phyloP scores from a whole-genome alignment of 2,888 invertebrate genomes.

The Xanthostigma xanthostigma region DNA sequence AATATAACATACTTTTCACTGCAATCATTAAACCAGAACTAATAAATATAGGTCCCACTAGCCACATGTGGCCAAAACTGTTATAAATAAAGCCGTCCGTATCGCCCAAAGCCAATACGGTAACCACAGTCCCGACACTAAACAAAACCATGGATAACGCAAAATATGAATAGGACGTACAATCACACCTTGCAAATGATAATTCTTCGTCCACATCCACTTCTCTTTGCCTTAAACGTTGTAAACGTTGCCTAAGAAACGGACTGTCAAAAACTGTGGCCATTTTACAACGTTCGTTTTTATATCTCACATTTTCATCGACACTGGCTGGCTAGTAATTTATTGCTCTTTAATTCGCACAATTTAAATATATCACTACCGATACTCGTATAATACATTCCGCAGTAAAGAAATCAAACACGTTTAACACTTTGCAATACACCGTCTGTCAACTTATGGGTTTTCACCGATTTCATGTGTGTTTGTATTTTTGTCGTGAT shows the following conservation, averaged over 20 bases:
- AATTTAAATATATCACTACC: too few relatives aligned
- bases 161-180: conserved; percentile 49
- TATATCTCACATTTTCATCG: too few relatives aligned
- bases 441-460: too few relatives aligned
- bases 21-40: conserved; percentile 54
- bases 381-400: too few relatives aligned
- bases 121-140: conserved; percentile 46
- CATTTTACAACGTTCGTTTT: conserved; percentile 27
- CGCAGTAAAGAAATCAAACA: too few relatives aligned
- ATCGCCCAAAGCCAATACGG: conserved; percentile 45
- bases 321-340: too few relatives aligned
- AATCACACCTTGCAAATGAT: conserved; percentile 47
- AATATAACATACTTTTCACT: conserved; percentile 48
- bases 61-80: conserved; percentile 52
- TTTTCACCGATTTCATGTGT: too few relatives aligned
- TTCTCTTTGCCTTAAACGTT: conserved; percentile 40
- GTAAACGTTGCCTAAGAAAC: conserved; percentile 42
- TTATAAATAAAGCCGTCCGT: conserved; percentile 42
- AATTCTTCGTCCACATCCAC: conserved; percentile 43
- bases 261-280: conserved; percentile 48
- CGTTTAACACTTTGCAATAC: too few relatives aligned
- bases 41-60: conserved; percentile 50
- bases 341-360: too few relatives aligned
- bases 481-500: too few relatives aligned
- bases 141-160: conserved; percentile 44